phyloP scores from a whole-genome alignment of 1,140 invertebrate species.

The Drosophila grimshawi region DNA sequence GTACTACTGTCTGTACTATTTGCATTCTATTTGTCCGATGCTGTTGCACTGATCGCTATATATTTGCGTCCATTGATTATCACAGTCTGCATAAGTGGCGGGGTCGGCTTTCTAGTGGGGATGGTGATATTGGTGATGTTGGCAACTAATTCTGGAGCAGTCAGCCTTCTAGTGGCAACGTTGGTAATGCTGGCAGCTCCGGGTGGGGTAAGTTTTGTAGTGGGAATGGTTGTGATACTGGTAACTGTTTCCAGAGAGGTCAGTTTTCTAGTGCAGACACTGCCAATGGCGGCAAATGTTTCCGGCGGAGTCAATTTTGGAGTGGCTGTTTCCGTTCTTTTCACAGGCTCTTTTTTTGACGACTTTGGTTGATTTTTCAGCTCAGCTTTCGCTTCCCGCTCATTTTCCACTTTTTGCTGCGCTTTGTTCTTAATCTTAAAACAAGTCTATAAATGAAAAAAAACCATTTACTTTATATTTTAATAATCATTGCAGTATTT shows the following conservation, averaged over 20 bases:
- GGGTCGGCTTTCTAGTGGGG: neutral
- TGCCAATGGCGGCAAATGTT: no score
- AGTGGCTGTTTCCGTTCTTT: no score
- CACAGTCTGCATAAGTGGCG: constrained; percentile 51
- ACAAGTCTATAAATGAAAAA: constrained; percentile 24
- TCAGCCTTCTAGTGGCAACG: neutral
- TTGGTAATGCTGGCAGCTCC: neutral
- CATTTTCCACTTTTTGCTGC: neutral
- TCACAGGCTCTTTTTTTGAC: neutral
- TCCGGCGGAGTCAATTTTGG: no score
- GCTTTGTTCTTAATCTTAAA: neutral
- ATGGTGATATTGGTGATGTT: no score
- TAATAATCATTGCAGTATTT: neutral
- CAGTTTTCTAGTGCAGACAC: no score
- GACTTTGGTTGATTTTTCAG: neutral
- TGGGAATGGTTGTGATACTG: no score
- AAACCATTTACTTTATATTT: neutral
- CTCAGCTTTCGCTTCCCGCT: neutral
- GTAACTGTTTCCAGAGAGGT: no score
- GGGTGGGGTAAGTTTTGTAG: no score
- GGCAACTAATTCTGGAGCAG: no score
- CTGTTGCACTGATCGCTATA: constrained; percentile 51
- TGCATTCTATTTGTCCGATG: constrained; percentile 7
- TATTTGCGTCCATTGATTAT: constrained; percentile 53
- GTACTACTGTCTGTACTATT: no score